A percentile compares a stretch with the other conserved stretches of the same genome.
phyloP scores from a whole-genome alignment of 2,888 invertebrate species.

The Drosophila leonis region DNA sequence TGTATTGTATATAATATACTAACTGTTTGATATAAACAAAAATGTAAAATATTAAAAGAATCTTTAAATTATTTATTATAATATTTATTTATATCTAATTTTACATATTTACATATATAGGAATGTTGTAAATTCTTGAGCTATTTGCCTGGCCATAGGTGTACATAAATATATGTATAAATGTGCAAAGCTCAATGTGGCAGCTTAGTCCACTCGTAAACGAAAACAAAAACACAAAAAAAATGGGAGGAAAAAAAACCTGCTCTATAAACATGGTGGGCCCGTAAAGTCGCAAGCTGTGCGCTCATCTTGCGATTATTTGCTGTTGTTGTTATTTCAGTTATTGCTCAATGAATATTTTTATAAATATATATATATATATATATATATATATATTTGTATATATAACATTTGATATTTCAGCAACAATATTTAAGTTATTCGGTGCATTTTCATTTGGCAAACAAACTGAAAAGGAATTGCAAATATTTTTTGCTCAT shows the following conservation, averaged over 20 bases:
- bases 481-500: conserved; percentile 27
- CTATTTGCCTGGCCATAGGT: conserved; percentile 1
- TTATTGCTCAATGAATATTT: background rate
- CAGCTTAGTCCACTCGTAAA: conserved; percentile 25
- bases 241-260: conserved; percentile 17
- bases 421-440: background rate
- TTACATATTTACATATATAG: background rate
- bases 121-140: background rate
- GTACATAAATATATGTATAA: background rate
- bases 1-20: too few relatives aligned
- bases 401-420: background rate
- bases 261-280: conserved; percentile 17
- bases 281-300: conserved; percentile 12
- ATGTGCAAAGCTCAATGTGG: conserved; percentile 16
- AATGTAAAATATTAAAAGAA: too few relatives aligned
- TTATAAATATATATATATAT: background rate
- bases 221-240: conserved; percentile 5
- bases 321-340: conserved; percentile 2
- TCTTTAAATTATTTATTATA: too few relatives aligned
- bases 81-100: background rate
- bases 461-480: conserved; percentile 7
- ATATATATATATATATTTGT: background rate
- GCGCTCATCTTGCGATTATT: conserved; percentile 14
- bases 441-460: conserved; percentile 6
- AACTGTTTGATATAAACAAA: too few relatives aligned